A percentile compares a stretch with the other conserved stretches of the same genome.
phyloP scores from a whole-genome alignment of 2,888 invertebrate species.

The Chorisops tibialis region DNA sequence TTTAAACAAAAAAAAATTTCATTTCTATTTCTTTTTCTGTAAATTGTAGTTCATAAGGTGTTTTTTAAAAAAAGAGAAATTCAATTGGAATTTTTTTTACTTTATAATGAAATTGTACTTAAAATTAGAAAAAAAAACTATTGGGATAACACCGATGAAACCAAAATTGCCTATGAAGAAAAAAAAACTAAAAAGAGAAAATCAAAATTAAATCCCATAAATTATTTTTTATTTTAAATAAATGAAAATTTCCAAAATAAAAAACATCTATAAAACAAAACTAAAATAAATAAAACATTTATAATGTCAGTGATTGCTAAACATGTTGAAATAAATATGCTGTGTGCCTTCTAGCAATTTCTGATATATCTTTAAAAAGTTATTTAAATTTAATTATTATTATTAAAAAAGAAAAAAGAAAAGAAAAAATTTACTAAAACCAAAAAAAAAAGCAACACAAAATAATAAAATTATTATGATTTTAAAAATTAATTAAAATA shows the following conservation, averaged over 20 bases:
- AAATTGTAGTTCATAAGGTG: conserved; percentile 29
- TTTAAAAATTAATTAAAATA: background rate
- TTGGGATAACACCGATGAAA: background rate
- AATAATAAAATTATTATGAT: background rate
- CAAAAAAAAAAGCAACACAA: background rate
- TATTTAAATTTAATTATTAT: conserved; percentile 2
- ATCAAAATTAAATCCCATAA: conserved; percentile 46
- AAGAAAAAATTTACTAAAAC: background rate
- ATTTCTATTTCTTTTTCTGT: conserved; percentile 26
- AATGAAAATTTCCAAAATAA: no score
- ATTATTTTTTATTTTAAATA: no score
- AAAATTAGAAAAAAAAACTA: background rate
- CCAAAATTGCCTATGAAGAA: conserved; percentile 23
- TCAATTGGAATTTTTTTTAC: background rate
- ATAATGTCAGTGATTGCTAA: conserved; percentile 45
- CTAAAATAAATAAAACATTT: conserved; percentile 29
- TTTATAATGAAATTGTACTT: background rate
- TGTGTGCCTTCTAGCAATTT: conserved; percentile 82
- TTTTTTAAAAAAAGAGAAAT: conserved; percentile 8
- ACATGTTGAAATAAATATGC: conserved; percentile 62
- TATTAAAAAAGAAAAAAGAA: background rate
- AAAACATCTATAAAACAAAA: conserved; percentile 26
- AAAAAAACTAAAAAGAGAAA: conserved; percentile 33
- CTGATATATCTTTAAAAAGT: conserved; percentile 48
- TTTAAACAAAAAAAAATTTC: no score